Percentiles rank a stretch among this genome's conserved stretches.
phyloP scores from a whole-genome alignment of 2,888 invertebrate species.

The Tenthredo distinguenda region DNA sequence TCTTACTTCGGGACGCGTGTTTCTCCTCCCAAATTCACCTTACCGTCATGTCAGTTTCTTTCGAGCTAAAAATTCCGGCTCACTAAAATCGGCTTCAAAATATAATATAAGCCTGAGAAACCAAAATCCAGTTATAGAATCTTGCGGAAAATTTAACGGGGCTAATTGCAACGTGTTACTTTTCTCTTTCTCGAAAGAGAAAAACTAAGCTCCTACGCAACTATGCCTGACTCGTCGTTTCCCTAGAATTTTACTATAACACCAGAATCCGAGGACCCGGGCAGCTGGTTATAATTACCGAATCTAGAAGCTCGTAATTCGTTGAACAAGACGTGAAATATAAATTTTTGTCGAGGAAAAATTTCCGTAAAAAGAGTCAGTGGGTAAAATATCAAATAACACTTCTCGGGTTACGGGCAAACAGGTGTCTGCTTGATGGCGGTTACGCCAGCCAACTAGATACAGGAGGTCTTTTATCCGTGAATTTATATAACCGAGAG shows the following conservation, averaged over 20 bases:
- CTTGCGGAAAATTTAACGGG: background rate
- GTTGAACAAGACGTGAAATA: constrained; percentile 3
- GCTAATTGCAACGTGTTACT: no score
- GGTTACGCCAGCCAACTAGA: constrained; percentile 33
- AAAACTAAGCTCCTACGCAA: background rate
- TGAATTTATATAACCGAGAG: constrained; percentile 15
- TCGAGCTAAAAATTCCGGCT: background rate
- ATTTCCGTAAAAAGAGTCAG: constrained; percentile 26
- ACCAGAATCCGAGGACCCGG: background rate
- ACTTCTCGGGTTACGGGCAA: constrained; percentile 42
- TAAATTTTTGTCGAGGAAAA: constrained; percentile 17
- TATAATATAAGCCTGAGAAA: background rate
- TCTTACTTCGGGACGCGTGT: background rate
- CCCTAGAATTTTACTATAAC: background rate
- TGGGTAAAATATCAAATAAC: constrained; percentile 43
- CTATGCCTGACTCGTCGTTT: background rate
- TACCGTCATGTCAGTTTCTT: background rate
- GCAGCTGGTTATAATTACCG: background rate
- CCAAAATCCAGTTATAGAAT: background rate
- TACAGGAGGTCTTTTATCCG: constrained; percentile 15
- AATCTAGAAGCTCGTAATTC: background rate
- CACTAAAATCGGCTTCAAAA: background rate
- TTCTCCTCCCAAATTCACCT: constrained; percentile 1
- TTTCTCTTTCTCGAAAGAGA: no score
- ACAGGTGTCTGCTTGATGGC: constrained; percentile 48